phyloP scores from a whole-genome alignment of 2,888 invertebrate genomes.

The Drosophila incognita region DNA sequence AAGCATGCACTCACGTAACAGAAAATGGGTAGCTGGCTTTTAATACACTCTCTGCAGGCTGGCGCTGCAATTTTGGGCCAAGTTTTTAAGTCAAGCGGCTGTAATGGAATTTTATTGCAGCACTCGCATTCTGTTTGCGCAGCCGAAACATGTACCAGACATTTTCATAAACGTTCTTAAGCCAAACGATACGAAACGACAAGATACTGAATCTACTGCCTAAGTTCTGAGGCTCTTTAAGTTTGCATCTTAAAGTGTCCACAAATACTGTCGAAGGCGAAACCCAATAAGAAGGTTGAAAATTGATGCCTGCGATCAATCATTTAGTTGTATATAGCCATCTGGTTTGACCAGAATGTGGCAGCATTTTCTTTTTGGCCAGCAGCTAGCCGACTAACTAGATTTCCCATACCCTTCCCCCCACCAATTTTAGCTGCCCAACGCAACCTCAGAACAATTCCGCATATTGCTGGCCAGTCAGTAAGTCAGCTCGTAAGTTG shows the following conservation, averaged over 20 bases:
- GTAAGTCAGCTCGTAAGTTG: slow-evolving; percentile 58
- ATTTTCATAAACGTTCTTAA: slow-evolving; percentile 70
- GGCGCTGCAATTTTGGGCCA: slow-evolving; percentile 62
- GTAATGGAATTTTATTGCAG: slow-evolving; percentile 79
- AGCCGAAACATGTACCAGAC: slow-evolving; percentile 76
- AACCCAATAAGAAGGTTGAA: slow-evolving; percentile 66
- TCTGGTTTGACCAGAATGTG: slow-evolving; percentile 38
- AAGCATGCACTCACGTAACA: slow-evolving; percentile 66
- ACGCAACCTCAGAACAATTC: slow-evolving; percentile 7
- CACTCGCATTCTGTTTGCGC: slow-evolving; percentile 74
- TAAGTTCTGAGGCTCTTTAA: slow-evolving; percentile 38
- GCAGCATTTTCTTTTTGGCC: slow-evolving; percentile 63
- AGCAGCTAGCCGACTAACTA: slow-evolving; percentile 19
- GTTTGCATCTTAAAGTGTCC: slow-evolving; percentile 28
- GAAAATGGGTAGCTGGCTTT: slow-evolving; percentile 64
- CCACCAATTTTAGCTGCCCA: neutral
- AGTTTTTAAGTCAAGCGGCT: slow-evolving; percentile 74
- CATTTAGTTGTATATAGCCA: slow-evolving; percentile 53
- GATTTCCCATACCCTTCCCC: slow-evolving; percentile 1
- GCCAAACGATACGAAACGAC: slow-evolving; percentile 16
- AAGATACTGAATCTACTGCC: slow-evolving; percentile 6
- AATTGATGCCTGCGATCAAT: slow-evolving; percentile 80
- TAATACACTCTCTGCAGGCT: slow-evolving; percentile 66
- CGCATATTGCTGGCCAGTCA: slow-evolving; percentile 32
- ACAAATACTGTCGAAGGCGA: slow-evolving; percentile 56